These are phyloP conservation scores for Heliconius charithonia DNA, from an alignment of 2,888 invertebrate genomes.

Conservation along the genomic window DNA sequence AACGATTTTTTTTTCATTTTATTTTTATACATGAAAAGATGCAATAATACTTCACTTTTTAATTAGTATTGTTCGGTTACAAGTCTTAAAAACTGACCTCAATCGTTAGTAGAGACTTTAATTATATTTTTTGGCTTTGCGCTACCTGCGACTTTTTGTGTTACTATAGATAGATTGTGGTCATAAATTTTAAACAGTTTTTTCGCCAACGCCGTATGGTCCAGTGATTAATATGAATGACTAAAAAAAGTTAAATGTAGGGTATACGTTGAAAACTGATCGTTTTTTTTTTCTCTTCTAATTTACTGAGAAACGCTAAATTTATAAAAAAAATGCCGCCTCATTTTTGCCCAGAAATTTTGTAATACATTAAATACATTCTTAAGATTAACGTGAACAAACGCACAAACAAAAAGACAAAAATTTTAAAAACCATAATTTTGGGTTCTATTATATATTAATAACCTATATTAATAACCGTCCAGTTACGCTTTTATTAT, in stretches of 20 bases:
- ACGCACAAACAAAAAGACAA: too few species aligned
- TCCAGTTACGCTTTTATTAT: too few species aligned
- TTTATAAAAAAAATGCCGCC: neutral
- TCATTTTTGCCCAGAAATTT: neutral
- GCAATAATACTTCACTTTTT: neutral
- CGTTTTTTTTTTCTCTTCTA: neutral
- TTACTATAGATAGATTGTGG: conserved; percentile 3
- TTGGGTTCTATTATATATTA: too few species aligned
- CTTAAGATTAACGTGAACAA: too few species aligned
- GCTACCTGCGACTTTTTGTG: conserved; percentile 21
- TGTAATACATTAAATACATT: too few species aligned
- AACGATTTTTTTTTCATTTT: too few species aligned
- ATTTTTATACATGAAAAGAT: neutral
- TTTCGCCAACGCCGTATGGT: conserved; percentile 23
- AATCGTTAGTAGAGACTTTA: neutral
- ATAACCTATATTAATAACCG: too few species aligned
- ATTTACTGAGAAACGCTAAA: neutral
- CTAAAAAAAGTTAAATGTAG: conserved; percentile 6
- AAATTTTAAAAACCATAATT: too few species aligned
- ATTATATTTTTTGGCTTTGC: conserved; percentile 13
- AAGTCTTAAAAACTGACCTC: neutral
- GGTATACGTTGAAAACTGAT: neutral
- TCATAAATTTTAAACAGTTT: conserved; percentile 16
- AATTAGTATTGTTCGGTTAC: neutral
- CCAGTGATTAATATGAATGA: conserved; percentile 22